Conservation (phyloP, 2,888 invertebrate genomes). For the Oxytorus armatus region DNA sequence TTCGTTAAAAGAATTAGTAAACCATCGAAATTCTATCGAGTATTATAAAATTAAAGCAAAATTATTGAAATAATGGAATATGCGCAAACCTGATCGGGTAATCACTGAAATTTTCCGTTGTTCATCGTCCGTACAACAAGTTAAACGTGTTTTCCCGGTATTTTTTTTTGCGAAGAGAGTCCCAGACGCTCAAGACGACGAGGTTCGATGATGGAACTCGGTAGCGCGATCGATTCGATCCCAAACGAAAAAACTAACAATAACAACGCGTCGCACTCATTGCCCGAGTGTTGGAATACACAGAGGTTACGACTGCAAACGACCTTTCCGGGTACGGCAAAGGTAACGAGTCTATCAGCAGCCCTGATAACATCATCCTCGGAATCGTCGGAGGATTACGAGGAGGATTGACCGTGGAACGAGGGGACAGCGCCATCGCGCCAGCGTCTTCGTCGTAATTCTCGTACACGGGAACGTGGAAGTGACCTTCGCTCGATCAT, state of each 20-base stretch:
- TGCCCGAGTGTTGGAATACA: conserved; percentile 80
- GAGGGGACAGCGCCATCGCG: conserved; percentile 75
- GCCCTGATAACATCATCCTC: conserved; percentile 88
- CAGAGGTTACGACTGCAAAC: conserved; percentile 78
- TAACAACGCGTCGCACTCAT: conserved; percentile 77
- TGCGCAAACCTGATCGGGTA: no score
- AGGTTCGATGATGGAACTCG: conserved; percentile 93
- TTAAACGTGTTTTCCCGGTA: conserved; percentile 1
- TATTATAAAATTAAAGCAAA: no score
- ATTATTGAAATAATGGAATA: no score
- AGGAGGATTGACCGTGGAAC: conserved; percentile 80
- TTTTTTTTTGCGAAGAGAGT: conserved; percentile 59
- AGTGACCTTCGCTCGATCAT: conserved; percentile 77
- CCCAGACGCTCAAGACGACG: conserved; percentile 89
- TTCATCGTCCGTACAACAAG: no score
- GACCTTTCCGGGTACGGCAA: conserved; percentile 83
- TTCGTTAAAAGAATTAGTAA: no score
- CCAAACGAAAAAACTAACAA: conserved; percentile 80
- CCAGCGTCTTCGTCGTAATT: conserved; percentile 74
- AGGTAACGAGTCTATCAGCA: conserved; percentile 87
- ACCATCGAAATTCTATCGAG: no score
- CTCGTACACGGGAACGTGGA: conserved; percentile 71
- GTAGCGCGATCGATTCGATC: conserved; percentile 78
- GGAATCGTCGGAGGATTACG: conserved; percentile 84
- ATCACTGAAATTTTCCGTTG: background rate